Percentiles rank a stretch among this genome's conserved stretches.
These are phyloP conservation scores for Morone chrysops DNA, from an alignment of 2,113 vertebrate species.

Conservation along the genomic window DNA sequence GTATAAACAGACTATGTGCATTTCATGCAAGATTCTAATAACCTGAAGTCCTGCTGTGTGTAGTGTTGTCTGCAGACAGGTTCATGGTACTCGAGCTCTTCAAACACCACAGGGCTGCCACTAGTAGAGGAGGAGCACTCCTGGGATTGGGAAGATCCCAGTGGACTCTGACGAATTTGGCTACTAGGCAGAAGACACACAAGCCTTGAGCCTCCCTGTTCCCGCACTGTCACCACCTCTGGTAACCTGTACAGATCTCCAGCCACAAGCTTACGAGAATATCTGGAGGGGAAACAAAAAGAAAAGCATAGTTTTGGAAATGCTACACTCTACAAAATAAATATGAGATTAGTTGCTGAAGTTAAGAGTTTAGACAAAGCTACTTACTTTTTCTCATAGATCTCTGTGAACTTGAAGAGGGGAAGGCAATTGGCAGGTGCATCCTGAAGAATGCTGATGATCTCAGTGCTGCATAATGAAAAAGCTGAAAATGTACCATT, in stretches of 20 bases:
- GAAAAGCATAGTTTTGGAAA: background rate
- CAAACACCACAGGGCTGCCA: conserved; percentile 95
- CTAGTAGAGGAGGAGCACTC: conserved; percentile 91
- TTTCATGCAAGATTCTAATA: background rate
- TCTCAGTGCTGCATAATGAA: conserved; percentile 87
- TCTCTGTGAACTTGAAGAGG: conserved; percentile 94
- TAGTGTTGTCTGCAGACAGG: conserved; percentile 94
- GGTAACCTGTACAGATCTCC: conserved; percentile 92
- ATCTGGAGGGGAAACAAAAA: conserved; percentile 78
- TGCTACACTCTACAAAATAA: background rate
- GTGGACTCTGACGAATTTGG: conserved; percentile 92
- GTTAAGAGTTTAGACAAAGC: background rate
- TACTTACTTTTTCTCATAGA: conserved; percentile 97
- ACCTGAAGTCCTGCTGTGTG: conserved; percentile 91
- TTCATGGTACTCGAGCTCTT: conserved; percentile 96
- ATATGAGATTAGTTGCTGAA: background rate
- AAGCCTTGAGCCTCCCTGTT: conserved; percentile 90
- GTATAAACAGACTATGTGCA: background rate
- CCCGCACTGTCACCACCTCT: conserved; percentile 90
- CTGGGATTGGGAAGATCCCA: conserved; percentile 93
- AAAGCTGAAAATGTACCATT: background rate
- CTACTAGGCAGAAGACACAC: conserved; percentile 93
- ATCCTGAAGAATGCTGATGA: conserved; percentile 92
- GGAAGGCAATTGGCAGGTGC: conserved; percentile 96
- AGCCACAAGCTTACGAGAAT: conserved; percentile 88